These are phyloP conservation scores for Diplolepis rosae DNA, from an alignment of 2,888 invertebrate species.

Conservation along the genomic window DNA sequence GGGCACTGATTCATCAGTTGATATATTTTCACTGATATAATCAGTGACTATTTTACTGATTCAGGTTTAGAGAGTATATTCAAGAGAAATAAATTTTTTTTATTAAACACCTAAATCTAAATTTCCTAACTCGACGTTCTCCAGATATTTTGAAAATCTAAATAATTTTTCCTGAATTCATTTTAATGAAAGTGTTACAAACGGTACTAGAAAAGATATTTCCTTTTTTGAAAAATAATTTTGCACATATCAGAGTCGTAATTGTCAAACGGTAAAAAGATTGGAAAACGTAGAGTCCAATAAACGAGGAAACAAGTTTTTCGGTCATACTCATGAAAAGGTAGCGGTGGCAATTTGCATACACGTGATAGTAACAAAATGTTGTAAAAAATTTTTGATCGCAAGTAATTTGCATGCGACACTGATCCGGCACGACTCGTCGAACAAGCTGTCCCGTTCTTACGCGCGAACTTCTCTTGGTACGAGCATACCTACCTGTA, in stretches of 20 bases:
- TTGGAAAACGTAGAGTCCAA: neutral
- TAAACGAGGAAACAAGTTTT: constrained; percentile 27
- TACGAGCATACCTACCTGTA: constrained; percentile 41
- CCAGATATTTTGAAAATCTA: no score
- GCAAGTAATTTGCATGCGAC: constrained; percentile 54
- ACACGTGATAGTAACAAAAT: constrained; percentile 19
- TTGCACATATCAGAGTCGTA: neutral
- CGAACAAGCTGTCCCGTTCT: constrained; percentile 54
- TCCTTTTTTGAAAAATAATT: neutral
- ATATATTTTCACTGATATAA: no score
- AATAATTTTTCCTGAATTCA: neutral
- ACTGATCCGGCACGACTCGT: constrained; percentile 54
- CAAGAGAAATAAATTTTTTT: no score
- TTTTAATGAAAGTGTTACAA: neutral
- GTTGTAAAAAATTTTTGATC: constrained; percentile 35
- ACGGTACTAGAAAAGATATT: constrained; percentile 3
- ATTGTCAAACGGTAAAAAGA: constrained; percentile 21
- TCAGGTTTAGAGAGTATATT: no score
- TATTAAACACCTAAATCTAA: no score
- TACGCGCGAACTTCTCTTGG: constrained; percentile 36
- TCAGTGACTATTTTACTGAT: no score
- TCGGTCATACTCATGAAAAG: constrained; percentile 20
- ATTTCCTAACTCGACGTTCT: no score
- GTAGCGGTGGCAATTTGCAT: constrained; percentile 25
- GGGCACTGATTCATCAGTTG: no score